These are phyloP conservation scores for Acridotheres tristis DNA, from an alignment of 2,797 vertebrate genomes.

Conservation along the genomic window DNA sequence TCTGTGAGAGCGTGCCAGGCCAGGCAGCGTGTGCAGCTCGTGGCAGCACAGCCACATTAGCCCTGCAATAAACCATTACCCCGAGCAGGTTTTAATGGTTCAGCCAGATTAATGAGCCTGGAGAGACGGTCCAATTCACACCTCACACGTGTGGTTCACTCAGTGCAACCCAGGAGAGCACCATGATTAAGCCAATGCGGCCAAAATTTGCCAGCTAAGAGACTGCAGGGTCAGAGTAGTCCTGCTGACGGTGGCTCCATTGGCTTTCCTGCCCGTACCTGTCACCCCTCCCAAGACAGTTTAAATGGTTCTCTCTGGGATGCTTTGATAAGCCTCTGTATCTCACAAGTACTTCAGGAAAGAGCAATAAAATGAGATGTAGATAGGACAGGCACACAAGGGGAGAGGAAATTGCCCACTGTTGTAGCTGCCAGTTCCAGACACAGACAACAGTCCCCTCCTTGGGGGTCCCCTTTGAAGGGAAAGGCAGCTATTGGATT, in stretches of 20 bases:
- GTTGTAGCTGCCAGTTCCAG: not conserved
- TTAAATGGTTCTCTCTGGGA: not conserved
- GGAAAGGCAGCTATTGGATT: not conserved
- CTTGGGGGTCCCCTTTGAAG: not conserved
- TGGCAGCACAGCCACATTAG: not conserved
- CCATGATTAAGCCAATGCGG: fast-evolving
- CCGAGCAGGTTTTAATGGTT: not conserved
- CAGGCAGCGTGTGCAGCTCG: fast-evolving
- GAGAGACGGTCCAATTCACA: fast-evolving
- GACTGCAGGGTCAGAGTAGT: not conserved
- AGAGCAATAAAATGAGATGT: not conserved
- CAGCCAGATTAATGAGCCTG: not conserved
- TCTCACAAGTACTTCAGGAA: not conserved
- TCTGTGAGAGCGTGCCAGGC: not conserved
- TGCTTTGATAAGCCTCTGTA: not conserved
- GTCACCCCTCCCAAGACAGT: fast-evolving
- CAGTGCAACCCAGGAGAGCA: not conserved
- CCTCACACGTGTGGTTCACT: not conserved
- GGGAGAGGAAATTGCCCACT: not conserved
- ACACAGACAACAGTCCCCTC: not conserved
- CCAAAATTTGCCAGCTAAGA: not conserved
- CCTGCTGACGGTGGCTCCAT: fast-evolving
- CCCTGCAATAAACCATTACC: not conserved
- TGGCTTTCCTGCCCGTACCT: fast-evolving
- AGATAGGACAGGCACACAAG: not conserved